Evolutionary conservation across 2,888 invertebrate species (phyloP).

Genomic region (Nemurella pictetii): DNA sequence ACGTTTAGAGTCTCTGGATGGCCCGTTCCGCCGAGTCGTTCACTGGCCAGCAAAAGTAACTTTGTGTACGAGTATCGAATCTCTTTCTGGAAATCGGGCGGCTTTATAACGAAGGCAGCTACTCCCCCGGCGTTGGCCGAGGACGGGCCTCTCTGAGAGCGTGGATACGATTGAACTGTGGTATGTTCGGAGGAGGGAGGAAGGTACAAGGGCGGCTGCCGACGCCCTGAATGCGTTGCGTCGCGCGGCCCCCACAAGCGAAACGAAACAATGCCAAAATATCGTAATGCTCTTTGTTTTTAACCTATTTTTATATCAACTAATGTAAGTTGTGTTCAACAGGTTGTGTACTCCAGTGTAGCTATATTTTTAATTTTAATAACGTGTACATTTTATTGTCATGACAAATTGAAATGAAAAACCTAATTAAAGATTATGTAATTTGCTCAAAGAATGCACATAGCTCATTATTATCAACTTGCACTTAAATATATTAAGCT

Average conservation of each 20-base stretch:
- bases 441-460: background rate
- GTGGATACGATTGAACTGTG: background rate
- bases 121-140: too few relatives aligned
- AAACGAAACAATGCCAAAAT: background rate
- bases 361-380: background rate
- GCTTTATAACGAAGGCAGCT: background rate
- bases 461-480: too few relatives aligned
- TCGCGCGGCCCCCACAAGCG: background rate
- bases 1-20: background rate
- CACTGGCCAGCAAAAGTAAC: too few relatives aligned
- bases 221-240: background rate
- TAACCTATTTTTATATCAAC: background rate
- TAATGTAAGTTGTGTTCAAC: background rate
- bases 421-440: background rate
- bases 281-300: background rate
- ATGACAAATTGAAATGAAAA: background rate
- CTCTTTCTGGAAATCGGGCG: background rate
- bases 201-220: background rate
- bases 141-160: background rate
- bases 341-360: background rate
- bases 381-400: background rate
- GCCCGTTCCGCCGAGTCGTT: too few relatives aligned
- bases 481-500: too few relatives aligned
- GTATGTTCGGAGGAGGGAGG: background rate
- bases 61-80: too few relatives aligned